phyloP scores from a whole-genome alignment of 2,888 invertebrate genomes.

The Cantharis rufa region DNA sequence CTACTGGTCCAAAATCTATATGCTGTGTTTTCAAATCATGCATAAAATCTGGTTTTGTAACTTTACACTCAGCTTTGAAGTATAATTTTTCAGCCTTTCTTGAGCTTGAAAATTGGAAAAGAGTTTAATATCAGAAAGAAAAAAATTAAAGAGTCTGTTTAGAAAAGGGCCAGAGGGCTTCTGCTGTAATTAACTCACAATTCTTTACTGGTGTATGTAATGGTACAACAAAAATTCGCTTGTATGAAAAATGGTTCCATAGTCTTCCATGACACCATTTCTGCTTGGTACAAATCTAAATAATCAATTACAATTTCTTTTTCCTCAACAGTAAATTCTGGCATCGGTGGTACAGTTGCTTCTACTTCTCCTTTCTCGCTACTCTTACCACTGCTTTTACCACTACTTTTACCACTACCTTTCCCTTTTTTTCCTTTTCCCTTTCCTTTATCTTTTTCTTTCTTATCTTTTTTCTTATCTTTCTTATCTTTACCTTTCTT shows the following conservation, averaged over 20 bases:
- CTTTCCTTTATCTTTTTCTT: conserved; percentile 6
- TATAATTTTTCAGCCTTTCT: conserved; percentile 32
- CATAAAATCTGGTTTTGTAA: conserved; percentile 40
- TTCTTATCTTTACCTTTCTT: conserved; percentile 1
- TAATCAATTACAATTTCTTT: conserved; percentile 32
- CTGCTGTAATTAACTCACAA: conserved; percentile 12
- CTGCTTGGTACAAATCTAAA: conserved; percentile 42
- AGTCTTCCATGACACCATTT: conserved; percentile 39
- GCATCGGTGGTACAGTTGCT: conserved; percentile 2
- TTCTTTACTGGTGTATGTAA: conserved; percentile 26
- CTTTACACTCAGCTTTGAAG: conserved; percentile 38
- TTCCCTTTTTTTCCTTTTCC: neutral
- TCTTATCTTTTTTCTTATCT: neutral
- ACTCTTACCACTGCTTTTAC: neutral
- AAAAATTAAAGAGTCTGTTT: too few species aligned
- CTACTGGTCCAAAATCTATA: conserved; percentile 39
- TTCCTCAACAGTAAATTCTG: conserved; percentile 29
- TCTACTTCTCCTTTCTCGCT: neutral
- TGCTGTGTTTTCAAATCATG: conserved; percentile 39
- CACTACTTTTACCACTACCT: conserved; percentile 10
- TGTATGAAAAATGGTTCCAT: conserved; percentile 37
- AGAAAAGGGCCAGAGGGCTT: neutral
- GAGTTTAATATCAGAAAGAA: too few species aligned
- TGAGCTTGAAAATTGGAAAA: conserved; percentile 1
- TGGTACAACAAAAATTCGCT: conserved; percentile 34